Conservation (phyloP, 2,888 invertebrate genomes). For the Cheiracanthium punctorium region DNA sequence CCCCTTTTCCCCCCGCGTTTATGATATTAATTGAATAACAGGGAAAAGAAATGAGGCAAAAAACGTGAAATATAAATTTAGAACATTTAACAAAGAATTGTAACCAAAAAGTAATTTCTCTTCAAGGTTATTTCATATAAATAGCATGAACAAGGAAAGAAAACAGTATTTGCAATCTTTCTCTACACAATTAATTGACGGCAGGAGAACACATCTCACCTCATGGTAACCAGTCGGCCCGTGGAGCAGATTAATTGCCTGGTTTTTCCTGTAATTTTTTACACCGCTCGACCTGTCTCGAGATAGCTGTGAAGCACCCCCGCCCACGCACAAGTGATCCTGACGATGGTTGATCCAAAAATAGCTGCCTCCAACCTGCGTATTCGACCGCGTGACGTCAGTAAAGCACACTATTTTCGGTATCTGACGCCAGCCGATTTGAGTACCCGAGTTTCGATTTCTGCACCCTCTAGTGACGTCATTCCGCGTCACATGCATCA, state of each 20-base stretch:
- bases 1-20: too few species aligned
- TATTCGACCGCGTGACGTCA: slow-evolving; percentile 31
- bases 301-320: not conserved
- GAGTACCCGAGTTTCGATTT: slow-evolving; percentile 56
- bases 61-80: too few species aligned
- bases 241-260: not conserved
- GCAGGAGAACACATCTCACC: not conserved
- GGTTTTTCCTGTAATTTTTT: not conserved
- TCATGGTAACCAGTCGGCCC: not conserved
- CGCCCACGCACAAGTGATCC: not conserved
- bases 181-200: not conserved
- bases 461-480: slow-evolving; percentile 45
- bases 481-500: slow-evolving; percentile 40
- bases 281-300: not conserved
- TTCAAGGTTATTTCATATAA: too few species aligned
- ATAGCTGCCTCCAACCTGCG: not conserved
- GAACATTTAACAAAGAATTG: too few species aligned
- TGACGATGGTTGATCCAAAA: slow-evolving; percentile 9
- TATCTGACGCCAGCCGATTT: slow-evolving; percentile 49
- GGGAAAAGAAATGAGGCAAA: too few species aligned
- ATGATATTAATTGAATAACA: too few species aligned
- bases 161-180: not conserved
- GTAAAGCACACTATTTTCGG: slow-evolving; percentile 53
- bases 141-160: too few species aligned
- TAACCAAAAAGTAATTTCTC: too few species aligned